Percentiles rank a stretch among this genome's conserved stretches.
Conservation (phyloP, 2,888 invertebrate species). For the Elysia crispata region DNA sequence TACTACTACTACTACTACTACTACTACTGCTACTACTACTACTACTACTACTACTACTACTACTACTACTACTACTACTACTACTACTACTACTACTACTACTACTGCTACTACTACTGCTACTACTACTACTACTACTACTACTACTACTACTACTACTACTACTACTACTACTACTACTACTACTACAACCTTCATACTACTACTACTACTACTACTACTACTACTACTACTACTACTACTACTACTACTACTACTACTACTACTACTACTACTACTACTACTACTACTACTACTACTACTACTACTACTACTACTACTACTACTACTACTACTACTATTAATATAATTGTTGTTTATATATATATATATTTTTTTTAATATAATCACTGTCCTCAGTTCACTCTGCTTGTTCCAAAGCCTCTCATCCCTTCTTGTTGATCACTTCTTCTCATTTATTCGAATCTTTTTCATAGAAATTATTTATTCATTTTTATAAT, state of each 20-base stretch:
- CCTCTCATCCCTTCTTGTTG: too few species aligned
- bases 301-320: slow-evolving; percentile 6
- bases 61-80: neutral
- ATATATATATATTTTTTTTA: slow-evolving; percentile 22
- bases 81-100: neutral
- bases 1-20: slow-evolving; percentile 6
- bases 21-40: slow-evolving; percentile 1
- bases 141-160: slow-evolving; percentile 9
- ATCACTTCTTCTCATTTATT: too few species aligned
- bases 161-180: neutral
- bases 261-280: neutral
- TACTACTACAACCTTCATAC: too few species aligned
- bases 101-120: neutral
- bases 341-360: neutral
- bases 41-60: neutral
- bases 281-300: slow-evolving; percentile 2
- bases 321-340: neutral
- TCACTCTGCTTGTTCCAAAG: neutral
- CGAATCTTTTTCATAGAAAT: too few species aligned
- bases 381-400: slow-evolving; percentile 4
- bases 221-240: neutral
- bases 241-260: neutral
- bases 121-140: slow-evolving; percentile 12
- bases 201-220: too few species aligned
- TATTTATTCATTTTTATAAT: too few species aligned